phyloP scores from a whole-genome alignment of 2,113 vertebrate genomes.

The Nematolebias whitei region DNA sequence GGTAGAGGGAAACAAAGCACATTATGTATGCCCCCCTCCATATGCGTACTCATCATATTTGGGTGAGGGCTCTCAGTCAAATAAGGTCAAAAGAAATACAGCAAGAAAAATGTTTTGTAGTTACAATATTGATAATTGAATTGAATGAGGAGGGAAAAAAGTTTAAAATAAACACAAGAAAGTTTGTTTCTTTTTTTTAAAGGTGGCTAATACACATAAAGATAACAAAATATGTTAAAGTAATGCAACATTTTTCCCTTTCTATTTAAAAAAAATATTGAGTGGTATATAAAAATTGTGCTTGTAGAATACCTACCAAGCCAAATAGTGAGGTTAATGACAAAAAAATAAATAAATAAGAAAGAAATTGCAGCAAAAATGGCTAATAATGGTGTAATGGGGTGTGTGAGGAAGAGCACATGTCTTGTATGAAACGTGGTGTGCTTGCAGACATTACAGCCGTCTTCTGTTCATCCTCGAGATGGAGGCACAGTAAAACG shows the following conservation, averaged over 20 bases:
- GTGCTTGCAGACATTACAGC: slow-evolving; percentile 53
- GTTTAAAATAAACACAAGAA: neutral
- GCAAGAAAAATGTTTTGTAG: neutral
- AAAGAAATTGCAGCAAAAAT: slow-evolving; percentile 22
- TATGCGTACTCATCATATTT: slow-evolving; percentile 48
- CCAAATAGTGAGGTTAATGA: neutral
- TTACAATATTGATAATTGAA: neutral
- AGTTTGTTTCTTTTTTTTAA: neutral
- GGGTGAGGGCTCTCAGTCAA: slow-evolving; percentile 18
- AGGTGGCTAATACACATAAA: slow-evolving; percentile 12
- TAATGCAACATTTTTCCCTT: slow-evolving; percentile 6
- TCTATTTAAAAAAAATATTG: slow-evolving; percentile 20
- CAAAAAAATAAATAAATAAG: too few relatives aligned
- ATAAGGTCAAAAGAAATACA: slow-evolving; percentile 7
- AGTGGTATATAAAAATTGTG: neutral
- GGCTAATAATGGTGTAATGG: slow-evolving; percentile 11
- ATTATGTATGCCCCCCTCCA: slow-evolving; percentile 46
- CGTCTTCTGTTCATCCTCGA: slow-evolving; percentile 34
- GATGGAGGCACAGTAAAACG: slow-evolving; percentile 23
- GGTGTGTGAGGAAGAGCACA: slow-evolving; percentile 46
- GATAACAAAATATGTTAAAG: slow-evolving; percentile 1
- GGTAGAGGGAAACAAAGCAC: slow-evolving; percentile 50
- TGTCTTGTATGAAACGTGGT: slow-evolving; percentile 62
- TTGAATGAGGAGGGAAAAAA: too few relatives aligned
- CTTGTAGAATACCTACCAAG: neutral